These are phyloP conservation scores for Mellivora capensis DNA, from an alignment of 2,113 vertebrate species.

Conservation along the genomic window DNA sequence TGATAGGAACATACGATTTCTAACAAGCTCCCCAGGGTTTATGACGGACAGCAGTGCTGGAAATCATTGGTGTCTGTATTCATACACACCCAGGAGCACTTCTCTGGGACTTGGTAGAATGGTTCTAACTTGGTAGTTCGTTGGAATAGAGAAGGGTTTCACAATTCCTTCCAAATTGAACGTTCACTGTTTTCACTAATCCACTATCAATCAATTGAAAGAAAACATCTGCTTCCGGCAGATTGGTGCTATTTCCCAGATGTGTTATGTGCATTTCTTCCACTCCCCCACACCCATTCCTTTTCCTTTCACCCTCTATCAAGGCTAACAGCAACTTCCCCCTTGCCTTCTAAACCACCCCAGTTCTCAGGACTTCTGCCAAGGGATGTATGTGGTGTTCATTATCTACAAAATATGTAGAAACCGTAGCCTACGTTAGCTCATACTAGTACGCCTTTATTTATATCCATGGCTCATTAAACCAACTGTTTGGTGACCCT, in stretches of 20 bases:
- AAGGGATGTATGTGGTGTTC: background rate
- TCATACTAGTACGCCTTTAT: background rate
- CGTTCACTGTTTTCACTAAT: background rate
- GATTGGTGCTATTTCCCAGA: background rate
- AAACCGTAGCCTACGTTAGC: background rate
- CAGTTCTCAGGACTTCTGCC: background rate
- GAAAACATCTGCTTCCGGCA: background rate
- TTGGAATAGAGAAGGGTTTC: background rate
- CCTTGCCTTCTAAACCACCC: background rate
- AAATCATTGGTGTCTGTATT: background rate
- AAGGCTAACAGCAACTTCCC: background rate
- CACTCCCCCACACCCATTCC: fast-evolving
- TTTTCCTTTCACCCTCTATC: background rate
- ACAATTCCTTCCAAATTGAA: background rate
- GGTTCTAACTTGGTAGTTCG: background rate
- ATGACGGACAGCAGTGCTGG: background rate
- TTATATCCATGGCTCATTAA: background rate
- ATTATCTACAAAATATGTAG: background rate
- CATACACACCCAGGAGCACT: background rate
- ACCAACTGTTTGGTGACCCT: background rate
- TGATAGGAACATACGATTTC: background rate
- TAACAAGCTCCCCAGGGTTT: background rate
- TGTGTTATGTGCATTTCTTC: background rate
- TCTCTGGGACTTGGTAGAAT: background rate
- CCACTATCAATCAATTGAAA: background rate